These are phyloP conservation scores for Hycleus phaleratus DNA, from an alignment of 1,140 invertebrate species.

Conservation along the genomic window DNA sequence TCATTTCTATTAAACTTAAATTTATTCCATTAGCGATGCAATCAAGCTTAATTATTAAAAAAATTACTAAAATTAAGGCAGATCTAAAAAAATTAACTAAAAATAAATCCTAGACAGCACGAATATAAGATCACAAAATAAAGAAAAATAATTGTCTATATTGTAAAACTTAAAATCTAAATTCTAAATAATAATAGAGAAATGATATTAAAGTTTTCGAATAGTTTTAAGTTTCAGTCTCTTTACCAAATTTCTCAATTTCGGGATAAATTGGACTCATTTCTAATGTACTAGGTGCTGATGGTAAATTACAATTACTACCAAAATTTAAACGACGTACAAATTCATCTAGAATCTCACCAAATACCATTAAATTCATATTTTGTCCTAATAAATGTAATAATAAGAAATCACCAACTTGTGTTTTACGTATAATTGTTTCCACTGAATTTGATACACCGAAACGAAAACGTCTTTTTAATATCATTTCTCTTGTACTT, in stretches of 20 bases:
- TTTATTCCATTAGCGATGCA: too few species aligned
- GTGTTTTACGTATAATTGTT: slow-evolving; percentile 65
- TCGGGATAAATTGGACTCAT: slow-evolving; percentile 77
- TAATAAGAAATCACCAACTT: slow-evolving; percentile 79
- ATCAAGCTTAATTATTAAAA: too few species aligned
- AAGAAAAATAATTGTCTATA: too few species aligned
- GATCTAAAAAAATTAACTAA: not conserved
- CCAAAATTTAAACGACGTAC: slow-evolving; percentile 56
- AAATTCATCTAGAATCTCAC: slow-evolving; percentile 61
- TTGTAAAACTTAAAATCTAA: too few species aligned
- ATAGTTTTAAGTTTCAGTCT: slow-evolving; percentile 63
- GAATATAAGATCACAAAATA: not conserved
- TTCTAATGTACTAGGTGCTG: slow-evolving; percentile 74
- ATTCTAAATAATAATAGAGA: too few species aligned
- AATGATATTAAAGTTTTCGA: too few species aligned
- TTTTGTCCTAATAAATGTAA: slow-evolving; percentile 78
- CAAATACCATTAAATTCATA: slow-evolving; percentile 70
- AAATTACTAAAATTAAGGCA: not conserved
- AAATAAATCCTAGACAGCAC: not conserved
- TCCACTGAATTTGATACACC: slow-evolving; percentile 61
- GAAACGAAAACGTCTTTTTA: slow-evolving; percentile 69
- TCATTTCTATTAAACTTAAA: too few species aligned
- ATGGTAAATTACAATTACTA: slow-evolving; percentile 61
- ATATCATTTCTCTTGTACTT: slow-evolving; percentile 68
- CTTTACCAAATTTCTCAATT: slow-evolving; percentile 66